Base-by-base conservation (phyloP, 2,888 invertebrate genomes). In the Hemaris fuciformis region DNA sequence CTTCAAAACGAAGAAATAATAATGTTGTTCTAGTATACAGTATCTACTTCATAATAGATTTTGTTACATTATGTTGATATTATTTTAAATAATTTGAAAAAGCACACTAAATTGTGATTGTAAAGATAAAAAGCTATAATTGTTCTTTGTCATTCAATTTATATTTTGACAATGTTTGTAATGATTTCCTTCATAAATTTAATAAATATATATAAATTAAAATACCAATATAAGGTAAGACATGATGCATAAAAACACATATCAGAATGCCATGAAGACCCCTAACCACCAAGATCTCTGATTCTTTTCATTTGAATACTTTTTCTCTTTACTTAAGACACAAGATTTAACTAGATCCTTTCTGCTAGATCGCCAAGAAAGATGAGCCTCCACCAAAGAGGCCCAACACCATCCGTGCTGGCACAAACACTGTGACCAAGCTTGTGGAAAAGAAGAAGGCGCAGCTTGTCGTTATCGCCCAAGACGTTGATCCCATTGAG, bases 401-500 rank as follows among this genome's bases (percentile, higher is more conserved):
- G 86, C 98, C 98, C 0, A 96, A 97, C 85, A 95, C 95, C 58
- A 93, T 99, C 70, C 95, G 97, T 62, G 95, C 97, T 71, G 99
- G 99, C 64, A 95, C 97, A 79, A 98, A 98, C 93, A 97, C 97
- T 4, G 98, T 99, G 57, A 98, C 98, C 69, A 97, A 97, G 75
- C 94, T 99, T 71, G 96, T 99, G 5, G 99, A 99, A 89, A 98
- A 99, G 93, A 99, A 99, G 93, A 99, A 99, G 93, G 99, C 99
- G 41, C 98, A 98, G 87, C 94, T 99, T 68, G 99, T 99, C 18
- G 96, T 99, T 75, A 99, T 99, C 80, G 98, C 99, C 61, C 99
- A 99, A 83, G 99, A 99, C 94, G 99, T 99, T 38, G 99, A 99
- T 86, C 99, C 99, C 38, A 95, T 99, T 87, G 99, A 99, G 96